These are phyloP conservation scores for Clupea harengus DNA, from an alignment of 2,113 vertebrate species.

Conservation along the genomic window DNA sequence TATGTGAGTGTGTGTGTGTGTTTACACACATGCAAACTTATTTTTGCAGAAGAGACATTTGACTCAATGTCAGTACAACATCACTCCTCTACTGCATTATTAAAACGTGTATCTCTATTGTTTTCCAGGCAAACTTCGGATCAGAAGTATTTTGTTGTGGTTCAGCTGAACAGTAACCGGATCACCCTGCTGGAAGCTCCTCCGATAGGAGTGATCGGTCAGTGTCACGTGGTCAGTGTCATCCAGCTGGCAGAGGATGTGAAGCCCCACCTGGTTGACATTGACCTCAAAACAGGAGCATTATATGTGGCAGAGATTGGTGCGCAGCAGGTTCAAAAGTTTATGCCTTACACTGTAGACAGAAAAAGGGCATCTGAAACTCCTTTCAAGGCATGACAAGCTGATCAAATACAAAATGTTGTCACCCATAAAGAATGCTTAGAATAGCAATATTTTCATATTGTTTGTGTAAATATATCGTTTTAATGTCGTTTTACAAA, in stretches of 20 bases:
- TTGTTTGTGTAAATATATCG: not conserved
- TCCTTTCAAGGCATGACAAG: not conserved
- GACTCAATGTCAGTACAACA: not conserved
- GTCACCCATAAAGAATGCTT: not conserved
- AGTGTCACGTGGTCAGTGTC: constrained; percentile 76
- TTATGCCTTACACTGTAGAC: constrained; percentile 64
- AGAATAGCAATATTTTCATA: not conserved
- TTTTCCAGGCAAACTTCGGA: constrained; percentile 78
- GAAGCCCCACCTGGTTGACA: constrained; percentile 86
- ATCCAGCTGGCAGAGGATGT: constrained; percentile 86
- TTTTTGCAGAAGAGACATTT: not conserved
- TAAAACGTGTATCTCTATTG: not conserved
- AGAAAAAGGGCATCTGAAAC: not conserved
- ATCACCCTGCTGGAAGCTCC: constrained; percentile 80
- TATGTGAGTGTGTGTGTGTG: not conserved
- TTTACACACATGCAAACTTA: no score
- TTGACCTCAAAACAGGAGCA: constrained; percentile 79
- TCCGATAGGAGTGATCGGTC: constrained; percentile 77
- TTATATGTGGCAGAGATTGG: constrained; percentile 93
- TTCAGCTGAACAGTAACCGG: constrained; percentile 83
- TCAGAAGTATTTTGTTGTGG: constrained; percentile 81
- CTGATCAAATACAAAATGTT: not conserved
- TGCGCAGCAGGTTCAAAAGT: constrained; percentile 92
- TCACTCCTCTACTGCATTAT: not conserved
- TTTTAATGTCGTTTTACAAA: not conserved